Evolutionary conservation across 2,888 invertebrate genomes (phyloP).

Genomic region (Hypercompe scribonia): DNA sequence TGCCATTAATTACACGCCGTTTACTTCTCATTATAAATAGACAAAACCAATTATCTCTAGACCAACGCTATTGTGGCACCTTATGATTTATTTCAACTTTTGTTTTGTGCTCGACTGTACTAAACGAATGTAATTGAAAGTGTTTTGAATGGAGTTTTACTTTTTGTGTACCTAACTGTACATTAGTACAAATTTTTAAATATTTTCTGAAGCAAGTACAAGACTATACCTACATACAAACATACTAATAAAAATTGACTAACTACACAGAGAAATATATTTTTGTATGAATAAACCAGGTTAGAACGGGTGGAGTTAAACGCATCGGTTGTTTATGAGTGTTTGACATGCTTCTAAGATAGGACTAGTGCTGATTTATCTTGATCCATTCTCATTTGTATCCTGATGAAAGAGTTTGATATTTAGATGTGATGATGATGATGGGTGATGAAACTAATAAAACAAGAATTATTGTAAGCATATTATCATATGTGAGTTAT

Average conservation of each 20-base stretch:
- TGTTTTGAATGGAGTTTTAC: conserved; percentile 55
- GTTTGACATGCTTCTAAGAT: no score
- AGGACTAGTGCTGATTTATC: no score
- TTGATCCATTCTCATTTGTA: no score
- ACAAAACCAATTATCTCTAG: conserved; percentile 76
- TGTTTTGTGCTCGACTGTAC: conserved; percentile 60
- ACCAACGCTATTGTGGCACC: conserved; percentile 60
- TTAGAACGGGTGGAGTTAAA: no score
- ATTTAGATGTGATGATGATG: no score
- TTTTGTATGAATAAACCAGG: no score
- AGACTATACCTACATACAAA: neutral
- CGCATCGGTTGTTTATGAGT: no score
- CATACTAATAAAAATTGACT: no score
- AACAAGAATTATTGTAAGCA: no score
- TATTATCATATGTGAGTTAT: no score
- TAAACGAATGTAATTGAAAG: conserved; percentile 61
- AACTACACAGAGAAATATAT: neutral
- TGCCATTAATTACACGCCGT: conserved; percentile 79
- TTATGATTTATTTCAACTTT: conserved; percentile 73
- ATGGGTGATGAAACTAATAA: no score
- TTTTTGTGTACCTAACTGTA: conserved; percentile 40
- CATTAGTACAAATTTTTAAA: neutral
- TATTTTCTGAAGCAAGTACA: neutral
- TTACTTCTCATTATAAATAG: conserved; percentile 81
- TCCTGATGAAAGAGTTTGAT: no score